phyloP scores from a whole-genome alignment of 2,797 vertebrate species.

The Morus bassanus region DNA sequence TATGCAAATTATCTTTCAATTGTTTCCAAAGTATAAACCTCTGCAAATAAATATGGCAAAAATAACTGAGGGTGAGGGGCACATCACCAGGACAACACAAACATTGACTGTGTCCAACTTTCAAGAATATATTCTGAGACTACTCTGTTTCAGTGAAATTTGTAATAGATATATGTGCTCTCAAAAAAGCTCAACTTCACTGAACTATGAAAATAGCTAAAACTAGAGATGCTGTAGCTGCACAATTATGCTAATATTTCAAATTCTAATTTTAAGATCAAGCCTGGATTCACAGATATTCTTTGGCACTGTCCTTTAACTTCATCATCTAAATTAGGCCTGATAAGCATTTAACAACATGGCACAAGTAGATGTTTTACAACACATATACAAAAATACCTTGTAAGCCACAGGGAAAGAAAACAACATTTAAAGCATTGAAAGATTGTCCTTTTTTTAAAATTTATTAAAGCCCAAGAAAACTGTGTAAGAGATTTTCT shows the following conservation, averaged over 20 bases:
- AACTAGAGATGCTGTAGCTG: background rate
- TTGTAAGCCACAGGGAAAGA: background rate
- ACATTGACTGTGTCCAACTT: background rate
- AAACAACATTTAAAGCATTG: background rate
- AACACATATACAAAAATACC: background rate
- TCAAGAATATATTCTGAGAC: background rate
- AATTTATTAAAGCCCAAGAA: background rate
- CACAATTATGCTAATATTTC: background rate
- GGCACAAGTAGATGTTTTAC: background rate
- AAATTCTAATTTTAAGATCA: background rate
- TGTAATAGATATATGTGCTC: background rate
- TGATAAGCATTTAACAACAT: background rate
- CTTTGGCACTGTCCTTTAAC: background rate
- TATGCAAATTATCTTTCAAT: slow-evolving; percentile 11
- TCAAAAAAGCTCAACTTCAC: background rate
- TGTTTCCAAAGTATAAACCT: slow-evolving; percentile 33
- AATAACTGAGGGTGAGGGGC: background rate
- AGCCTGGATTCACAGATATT: background rate
- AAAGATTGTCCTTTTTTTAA: background rate
- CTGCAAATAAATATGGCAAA: background rate
- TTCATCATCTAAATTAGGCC: background rate
- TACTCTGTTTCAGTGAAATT: background rate
- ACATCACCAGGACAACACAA: background rate
- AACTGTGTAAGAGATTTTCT: background rate
- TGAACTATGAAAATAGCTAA: background rate